Percentiles rank a stretch among this genome's conserved stretches.
These are phyloP conservation scores for Hesperia comma DNA, from an alignment of 2,888 invertebrate genomes.

Conservation along the genomic window DNA sequence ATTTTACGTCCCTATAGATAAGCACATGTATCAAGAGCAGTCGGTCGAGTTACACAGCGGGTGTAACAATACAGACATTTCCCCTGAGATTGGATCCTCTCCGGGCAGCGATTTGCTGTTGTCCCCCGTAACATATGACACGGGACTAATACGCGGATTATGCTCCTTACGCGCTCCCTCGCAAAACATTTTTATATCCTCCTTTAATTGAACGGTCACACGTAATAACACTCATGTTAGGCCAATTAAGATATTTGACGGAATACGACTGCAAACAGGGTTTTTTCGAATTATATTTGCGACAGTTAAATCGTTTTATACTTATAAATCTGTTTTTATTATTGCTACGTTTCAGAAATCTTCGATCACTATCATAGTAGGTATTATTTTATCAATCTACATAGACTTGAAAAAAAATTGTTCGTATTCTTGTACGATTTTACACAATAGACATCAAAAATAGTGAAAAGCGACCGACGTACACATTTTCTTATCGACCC, in stretches of 20 bases:
- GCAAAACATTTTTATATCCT: slow-evolving; percentile 33
- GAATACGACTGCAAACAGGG: no score
- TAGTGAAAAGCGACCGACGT: neutral
- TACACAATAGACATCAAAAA: neutral
- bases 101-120: slow-evolving; percentile 78
- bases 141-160: slow-evolving; percentile 69
- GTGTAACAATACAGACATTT: slow-evolving; percentile 60
- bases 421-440: no score
- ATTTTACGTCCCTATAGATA: no score
- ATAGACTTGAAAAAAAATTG: no score
- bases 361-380: no score
- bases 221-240: neutral
- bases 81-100: slow-evolving; percentile 71
- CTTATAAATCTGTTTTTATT: no score
- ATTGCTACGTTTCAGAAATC: no score
- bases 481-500: neutral
- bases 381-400: no score
- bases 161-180: slow-evolving; percentile 40
- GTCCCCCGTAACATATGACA: slow-evolving; percentile 64
- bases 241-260: no score
- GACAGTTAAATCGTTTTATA: no score
- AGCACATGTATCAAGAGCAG: slow-evolving; percentile 58
- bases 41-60: slow-evolving; percentile 48
- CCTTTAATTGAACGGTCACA: slow-evolving; percentile 26
- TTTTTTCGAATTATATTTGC: no score